A percentile compares a stretch with the other conserved stretches of the same genome.
phyloP scores from a whole-genome alignment of 2,113 vertebrate species.

The Mus musculus region DNA sequence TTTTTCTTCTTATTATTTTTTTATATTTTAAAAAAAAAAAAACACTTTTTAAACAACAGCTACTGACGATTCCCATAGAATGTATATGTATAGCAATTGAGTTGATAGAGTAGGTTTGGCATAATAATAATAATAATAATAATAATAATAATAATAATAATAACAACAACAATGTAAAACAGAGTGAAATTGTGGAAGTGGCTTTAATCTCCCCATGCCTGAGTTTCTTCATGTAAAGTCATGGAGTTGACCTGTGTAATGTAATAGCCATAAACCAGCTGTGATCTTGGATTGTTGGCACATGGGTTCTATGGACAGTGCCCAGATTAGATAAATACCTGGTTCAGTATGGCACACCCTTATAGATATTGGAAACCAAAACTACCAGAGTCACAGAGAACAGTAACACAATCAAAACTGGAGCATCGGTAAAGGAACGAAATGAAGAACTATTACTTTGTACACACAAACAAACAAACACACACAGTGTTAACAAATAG shows the following conservation, averaged over 20 bases:
- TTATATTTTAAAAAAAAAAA: neutral
- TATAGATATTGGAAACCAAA: slow-evolving; percentile 21
- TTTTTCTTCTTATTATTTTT: too few relatives aligned
- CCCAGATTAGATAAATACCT: neutral
- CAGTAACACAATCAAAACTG: neutral
- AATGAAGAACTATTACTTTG: neutral
- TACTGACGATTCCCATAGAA: neutral
- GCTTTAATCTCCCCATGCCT: neutral
- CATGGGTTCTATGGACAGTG: neutral
- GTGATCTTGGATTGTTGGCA: neutral
- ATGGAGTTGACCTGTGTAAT: neutral
- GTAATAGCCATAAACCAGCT: neutral
- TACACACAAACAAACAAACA: neutral
- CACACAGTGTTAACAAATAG: neutral
- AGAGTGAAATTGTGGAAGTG: neutral
- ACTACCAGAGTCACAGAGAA: neutral
- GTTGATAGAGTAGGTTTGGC: neutral
- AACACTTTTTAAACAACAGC: neutral
- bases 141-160: too few relatives aligned
- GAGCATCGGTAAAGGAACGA: neutral
- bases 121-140: neutral
- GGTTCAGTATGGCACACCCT: neutral
- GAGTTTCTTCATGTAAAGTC: neutral
- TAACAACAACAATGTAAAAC: too few relatives aligned
- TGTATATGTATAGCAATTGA: neutral